Evolutionary conservation across 1,140 invertebrate genomes (phyloP), one percentile per base, ranked within the genome.

Genomic region (Phymastichus coffea): DNA sequence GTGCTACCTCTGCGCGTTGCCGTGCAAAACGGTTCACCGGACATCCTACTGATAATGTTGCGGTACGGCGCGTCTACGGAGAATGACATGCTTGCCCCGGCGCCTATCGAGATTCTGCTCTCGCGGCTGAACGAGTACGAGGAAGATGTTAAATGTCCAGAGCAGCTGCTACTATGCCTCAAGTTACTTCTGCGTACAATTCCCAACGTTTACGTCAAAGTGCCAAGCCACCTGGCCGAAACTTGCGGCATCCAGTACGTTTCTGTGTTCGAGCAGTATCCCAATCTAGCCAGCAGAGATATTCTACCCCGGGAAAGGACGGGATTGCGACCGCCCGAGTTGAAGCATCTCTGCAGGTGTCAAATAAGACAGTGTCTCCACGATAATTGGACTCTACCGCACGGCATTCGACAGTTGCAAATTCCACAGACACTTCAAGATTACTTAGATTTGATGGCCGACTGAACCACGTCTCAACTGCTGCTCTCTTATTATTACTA

Each of bases 391-490:
- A 83, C 86, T 49, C 69, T 93, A 19, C 90, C 90, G 0, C 81
- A 85, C 64, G 89, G 89, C 12, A 90, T 92, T 61, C 77, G 81
- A 60, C 80, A 80, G 6, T 70, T 93, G 19, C 81, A 84, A 1
- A 70, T 93, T 60, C 90, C 91, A 0, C 71, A 79, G 37, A 73
- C 77, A 7, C 65, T 92, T 43, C 83, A 84, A 60, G 79, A 81
- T 61, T 92, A 92, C 73, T 74, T 92, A 38, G 88, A 92, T 76
- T 78, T 92, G n/a, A 77, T 85, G 62, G 78, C 82, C 17, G 88
- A 91, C 77, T 88, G 30, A 48, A 4, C 22, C n/a, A n/a, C n/a
- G n/a, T n/a, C n/a, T n/a, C n/a, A n/a, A n/a, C n/a, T n/a, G n/a
- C n/a, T n/a, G 33, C 60, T 19, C 14, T 10, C 15, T 37, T 19